Percentiles rank a stretch among this genome's conserved stretches.
Evolutionary conservation across 2,113 vertebrate genomes (phyloP).

Genomic region (Paraplagusia blochii): DNA sequence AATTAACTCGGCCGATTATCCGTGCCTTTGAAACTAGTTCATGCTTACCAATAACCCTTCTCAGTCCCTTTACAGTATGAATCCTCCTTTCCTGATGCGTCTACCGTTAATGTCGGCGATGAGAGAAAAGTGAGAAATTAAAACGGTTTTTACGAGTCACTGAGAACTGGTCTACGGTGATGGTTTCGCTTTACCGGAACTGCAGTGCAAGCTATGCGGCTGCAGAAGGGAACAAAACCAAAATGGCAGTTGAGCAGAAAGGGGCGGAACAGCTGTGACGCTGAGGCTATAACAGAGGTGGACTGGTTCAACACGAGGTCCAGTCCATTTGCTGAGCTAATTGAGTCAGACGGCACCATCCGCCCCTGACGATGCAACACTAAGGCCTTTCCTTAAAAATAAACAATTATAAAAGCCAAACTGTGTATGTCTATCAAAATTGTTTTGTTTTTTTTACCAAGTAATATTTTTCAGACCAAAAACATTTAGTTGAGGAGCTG

Average conservation of each 20-base stretch:
- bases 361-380: too few species aligned
- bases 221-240: constrained; percentile 82
- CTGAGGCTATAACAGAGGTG: constrained; percentile 31
- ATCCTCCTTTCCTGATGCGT: constrained; percentile 72
- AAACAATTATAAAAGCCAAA: too few species aligned
- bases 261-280: constrained; percentile 70
- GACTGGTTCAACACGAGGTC: constrained; percentile 55
- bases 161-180: constrained; percentile 43
- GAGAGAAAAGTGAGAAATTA: constrained; percentile 28
- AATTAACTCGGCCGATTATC: constrained; percentile 43
- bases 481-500: too few species aligned
- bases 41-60: constrained; percentile 84
- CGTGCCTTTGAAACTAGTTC: constrained; percentile 65
- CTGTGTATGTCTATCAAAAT: too few species aligned
- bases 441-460: too few species aligned
- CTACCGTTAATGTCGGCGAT: constrained; percentile 43
- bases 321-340: too few species aligned
- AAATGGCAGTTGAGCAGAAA: constrained; percentile 79
- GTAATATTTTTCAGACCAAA: too few species aligned
- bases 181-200: constrained; percentile 45
- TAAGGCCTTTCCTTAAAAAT: too few species aligned
- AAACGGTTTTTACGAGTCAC: constrained; percentile 80
- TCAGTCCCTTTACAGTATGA: constrained; percentile 77
- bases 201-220: constrained; percentile 71
- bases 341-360: too few species aligned